Evolutionary conservation across 2,888 invertebrate genomes (phyloP).

Genomic region (Ornithoptera priamus): DNA sequence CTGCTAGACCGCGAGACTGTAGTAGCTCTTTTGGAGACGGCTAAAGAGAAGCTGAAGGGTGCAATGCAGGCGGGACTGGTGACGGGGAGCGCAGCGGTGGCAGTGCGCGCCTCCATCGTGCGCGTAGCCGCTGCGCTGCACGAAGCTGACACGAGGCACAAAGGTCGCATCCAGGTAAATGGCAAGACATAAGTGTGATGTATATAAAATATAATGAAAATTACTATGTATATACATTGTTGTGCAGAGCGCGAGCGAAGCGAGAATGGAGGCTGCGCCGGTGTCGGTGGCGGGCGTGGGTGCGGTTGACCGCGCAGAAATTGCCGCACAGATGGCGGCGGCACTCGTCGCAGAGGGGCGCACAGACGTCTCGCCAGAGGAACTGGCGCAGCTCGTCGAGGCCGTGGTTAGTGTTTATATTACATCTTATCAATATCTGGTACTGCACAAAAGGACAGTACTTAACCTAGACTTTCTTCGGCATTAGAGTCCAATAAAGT

Average conservation of each 20-base stretch:
- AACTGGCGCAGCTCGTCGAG: conserved; percentile 88
- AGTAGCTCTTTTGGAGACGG: conserved; percentile 89
- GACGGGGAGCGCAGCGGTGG: conserved; percentile 80
- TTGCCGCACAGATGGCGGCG: conserved; percentile 90
- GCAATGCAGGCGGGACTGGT: conserved; percentile 86
- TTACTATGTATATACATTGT: not conserved
- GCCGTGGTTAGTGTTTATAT: conserved; percentile 79
- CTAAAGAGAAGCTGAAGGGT: conserved; percentile 91
- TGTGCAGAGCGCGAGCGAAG: not conserved
- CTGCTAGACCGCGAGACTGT: conserved; percentile 86
- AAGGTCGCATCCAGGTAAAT: not conserved
- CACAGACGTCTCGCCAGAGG: conserved; percentile 88
- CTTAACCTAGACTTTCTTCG: too few relatives aligned
- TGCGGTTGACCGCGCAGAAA: conserved; percentile 87
- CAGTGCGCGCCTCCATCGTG: conserved; percentile 87
- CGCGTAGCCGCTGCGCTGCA: conserved; percentile 88
- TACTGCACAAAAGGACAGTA: too few relatives aligned
- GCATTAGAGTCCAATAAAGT: too few relatives aligned
- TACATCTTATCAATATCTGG: too few relatives aligned
- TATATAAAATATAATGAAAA: not conserved
- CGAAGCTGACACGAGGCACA: conserved; percentile 75
- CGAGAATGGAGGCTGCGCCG: conserved; percentile 35
- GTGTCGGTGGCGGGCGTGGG: conserved; percentile 87
- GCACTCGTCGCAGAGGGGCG: conserved; percentile 89
- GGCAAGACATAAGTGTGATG: not conserved